These are phyloP conservation scores for Pseudonaja textilis DNA, from an alignment of 2,113 vertebrate species.

Conservation along the genomic window DNA sequence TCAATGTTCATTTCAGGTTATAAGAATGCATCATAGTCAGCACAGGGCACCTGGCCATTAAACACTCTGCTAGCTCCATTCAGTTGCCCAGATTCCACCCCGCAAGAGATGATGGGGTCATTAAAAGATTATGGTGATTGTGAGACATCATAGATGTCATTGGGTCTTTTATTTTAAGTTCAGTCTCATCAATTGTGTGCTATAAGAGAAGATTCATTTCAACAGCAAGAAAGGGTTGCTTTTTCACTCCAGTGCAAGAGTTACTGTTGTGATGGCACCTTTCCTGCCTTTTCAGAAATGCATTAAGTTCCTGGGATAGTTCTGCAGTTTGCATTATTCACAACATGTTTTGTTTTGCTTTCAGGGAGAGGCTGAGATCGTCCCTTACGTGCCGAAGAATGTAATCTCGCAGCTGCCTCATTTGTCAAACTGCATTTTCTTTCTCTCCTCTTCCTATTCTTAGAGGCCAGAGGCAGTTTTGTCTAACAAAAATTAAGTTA, in stretches of 20 bases:
- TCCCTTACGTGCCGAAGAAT: background rate
- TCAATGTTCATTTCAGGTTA: background rate
- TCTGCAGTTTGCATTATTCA: background rate
- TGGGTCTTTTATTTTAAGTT: background rate
- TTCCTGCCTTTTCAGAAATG: fast-evolving
- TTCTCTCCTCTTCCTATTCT: background rate
- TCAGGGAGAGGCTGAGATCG: background rate
- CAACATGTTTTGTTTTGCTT: background rate
- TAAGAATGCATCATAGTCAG: background rate
- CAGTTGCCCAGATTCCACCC: no score
- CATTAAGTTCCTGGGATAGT: fast-evolving
- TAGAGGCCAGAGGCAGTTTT: fast-evolving
- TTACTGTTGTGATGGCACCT: fast-evolving
- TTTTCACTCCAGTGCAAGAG: fast-evolving
- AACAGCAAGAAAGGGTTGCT: background rate
- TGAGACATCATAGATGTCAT: fast-evolving
- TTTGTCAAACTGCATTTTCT: background rate
- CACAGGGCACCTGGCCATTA: no score
- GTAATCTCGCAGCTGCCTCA: fast-evolving
- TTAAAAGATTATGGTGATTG: no score
- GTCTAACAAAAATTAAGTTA: background rate
- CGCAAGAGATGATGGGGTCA: no score
- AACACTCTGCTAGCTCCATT: no score
- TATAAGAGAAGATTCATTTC: background rate
- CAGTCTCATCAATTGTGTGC: fast-evolving